phyloP scores from a whole-genome alignment of 2,797 vertebrate species.

The Acanthiza pusilla region DNA sequence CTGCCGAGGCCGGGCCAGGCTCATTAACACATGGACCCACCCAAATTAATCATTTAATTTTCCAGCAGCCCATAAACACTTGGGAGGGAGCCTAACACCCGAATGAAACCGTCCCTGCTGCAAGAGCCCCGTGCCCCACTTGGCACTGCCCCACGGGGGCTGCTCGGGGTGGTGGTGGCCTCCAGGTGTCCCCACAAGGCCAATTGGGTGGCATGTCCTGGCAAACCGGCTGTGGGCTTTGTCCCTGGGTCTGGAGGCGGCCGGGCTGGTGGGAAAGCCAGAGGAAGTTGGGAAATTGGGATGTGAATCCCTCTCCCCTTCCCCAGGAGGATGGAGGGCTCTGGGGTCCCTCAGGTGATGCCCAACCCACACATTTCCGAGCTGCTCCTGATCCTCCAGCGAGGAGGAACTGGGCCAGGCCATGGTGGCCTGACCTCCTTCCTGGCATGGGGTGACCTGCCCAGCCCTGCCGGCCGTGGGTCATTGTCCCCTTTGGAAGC shows the following conservation, averaged over 20 bases:
- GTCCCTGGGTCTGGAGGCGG: neutral
- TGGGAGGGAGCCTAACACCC: neutral
- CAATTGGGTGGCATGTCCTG: neutral
- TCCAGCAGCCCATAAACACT: neutral
- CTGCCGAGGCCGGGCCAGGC: neutral
- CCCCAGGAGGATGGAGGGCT: neutral
- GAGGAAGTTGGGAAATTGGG: neutral
- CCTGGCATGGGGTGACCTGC: neutral
- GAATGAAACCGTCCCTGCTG: neutral
- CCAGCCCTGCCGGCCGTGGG: neutral
- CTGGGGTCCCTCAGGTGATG: neutral
- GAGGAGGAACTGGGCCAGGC: neutral
- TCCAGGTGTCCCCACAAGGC: fast-evolving
- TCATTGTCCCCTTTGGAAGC: neutral
- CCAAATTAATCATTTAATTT: neutral
- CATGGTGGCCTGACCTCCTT: neutral
- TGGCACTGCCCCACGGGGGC: fast-evolving
- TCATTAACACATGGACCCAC: neutral
- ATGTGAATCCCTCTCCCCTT: fast-evolving
- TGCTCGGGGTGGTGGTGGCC: neutral
- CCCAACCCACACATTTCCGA: neutral
- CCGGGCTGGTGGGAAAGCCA: neutral
- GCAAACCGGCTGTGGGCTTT: neutral
- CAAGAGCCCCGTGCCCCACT: fast-evolving
- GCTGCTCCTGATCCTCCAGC: too few species aligned